These are phyloP conservation scores for Selene dorsalis DNA, from an alignment of 2,797 vertebrate genomes.

Conservation along the genomic window DNA sequence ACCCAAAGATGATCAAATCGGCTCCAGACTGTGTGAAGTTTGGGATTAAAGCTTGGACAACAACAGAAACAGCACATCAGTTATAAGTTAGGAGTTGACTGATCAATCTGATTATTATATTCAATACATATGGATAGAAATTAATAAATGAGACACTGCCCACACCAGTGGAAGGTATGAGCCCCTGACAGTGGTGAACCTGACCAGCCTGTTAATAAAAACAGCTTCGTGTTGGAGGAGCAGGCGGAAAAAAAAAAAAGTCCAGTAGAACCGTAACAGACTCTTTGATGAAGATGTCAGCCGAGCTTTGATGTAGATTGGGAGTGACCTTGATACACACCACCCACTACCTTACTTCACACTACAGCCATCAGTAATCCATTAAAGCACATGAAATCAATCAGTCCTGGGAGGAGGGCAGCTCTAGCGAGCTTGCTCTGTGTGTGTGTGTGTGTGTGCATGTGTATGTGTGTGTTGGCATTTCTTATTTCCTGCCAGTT, in stretches of 20 bases:
- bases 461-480: neutral
- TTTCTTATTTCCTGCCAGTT: constrained; percentile 16
- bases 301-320: constrained; percentile 41
- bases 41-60: neutral
- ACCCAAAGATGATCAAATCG: neutral
- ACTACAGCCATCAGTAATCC: constrained; percentile 16
- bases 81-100: neutral
- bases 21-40: neutral
- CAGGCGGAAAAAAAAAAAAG: neutral
- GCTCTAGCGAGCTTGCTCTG: neutral
- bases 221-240: neutral
- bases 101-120: neutral
- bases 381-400: constrained; percentile 34
- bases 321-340: constrained; percentile 30
- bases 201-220: constrained; percentile 9
- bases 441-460: neutral
- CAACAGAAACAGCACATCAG: neutral
- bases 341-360: constrained; percentile 19
- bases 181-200: neutral
- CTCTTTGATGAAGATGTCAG: constrained; percentile 50
- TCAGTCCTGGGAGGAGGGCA: constrained; percentile 16
- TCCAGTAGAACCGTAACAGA: constrained; percentile 9
- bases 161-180: neutral
- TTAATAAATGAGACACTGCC: neutral
- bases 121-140: neutral